Evolutionary conservation across 2,797 vertebrate genomes (phyloP).

Genomic region (Aeoliscus strigatus): DNA sequence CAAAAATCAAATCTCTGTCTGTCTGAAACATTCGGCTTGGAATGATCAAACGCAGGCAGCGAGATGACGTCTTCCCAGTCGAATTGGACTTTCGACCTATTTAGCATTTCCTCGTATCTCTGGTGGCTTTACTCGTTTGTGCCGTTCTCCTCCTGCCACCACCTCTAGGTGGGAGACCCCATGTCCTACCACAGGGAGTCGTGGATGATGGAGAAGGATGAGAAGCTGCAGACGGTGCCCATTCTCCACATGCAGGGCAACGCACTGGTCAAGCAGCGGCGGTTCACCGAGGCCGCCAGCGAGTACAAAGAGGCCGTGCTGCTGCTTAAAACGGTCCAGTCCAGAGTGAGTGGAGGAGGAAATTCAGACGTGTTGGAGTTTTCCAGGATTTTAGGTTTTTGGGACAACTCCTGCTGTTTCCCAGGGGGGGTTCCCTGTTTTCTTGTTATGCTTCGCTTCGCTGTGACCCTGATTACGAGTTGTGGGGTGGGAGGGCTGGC

Average conservation of each 20-base stretch:
- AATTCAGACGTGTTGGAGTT: slow-evolving; percentile 5
- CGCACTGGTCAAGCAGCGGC: slow-evolving; percentile 74
- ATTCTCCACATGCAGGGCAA: slow-evolving; percentile 83
- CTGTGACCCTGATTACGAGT: slow-evolving; percentile 24
- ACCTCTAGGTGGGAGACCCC: slow-evolving; percentile 81
- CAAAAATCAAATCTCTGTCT: slow-evolving; percentile 29
- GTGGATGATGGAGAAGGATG: slow-evolving; percentile 88
- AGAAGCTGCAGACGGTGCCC: slow-evolving; percentile 80
- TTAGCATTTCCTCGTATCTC: slow-evolving; percentile 2
- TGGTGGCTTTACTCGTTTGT: not conserved
- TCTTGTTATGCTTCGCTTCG: slow-evolving; percentile 31
- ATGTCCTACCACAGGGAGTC: slow-evolving; percentile 82
- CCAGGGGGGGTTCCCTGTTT: slow-evolving; percentile 35
- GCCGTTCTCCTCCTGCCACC: slow-evolving; percentile 8
- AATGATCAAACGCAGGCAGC: slow-evolving; percentile 35
- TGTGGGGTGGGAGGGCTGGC: slow-evolving; percentile 11
- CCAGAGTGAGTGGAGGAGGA: slow-evolving; percentile 73
- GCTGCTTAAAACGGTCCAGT: slow-evolving; percentile 83
- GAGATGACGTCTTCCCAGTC: too few relatives aligned
- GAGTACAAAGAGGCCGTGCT: slow-evolving; percentile 87
- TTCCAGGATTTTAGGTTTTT: slow-evolving; percentile 36
- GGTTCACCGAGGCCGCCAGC: slow-evolving; percentile 73
- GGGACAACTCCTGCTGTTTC: slow-evolving; percentile 23
- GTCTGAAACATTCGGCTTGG: slow-evolving; percentile 26
- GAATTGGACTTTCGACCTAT: not conserved